Evolutionary conservation across 2,888 invertebrate species (phyloP).

Genomic region (Volucella bombylans): DNA sequence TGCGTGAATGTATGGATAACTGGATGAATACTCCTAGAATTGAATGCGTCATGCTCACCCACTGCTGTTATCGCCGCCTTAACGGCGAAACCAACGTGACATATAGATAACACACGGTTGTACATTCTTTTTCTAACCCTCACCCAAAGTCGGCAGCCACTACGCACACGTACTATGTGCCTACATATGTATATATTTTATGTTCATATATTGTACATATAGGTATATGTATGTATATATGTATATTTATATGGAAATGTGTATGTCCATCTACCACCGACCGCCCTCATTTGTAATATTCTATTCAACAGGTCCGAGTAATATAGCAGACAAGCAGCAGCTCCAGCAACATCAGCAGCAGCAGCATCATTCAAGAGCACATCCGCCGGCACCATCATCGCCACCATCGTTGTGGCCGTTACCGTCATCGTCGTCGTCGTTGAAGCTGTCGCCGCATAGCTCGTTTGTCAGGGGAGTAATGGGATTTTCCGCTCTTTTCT

Average conservation of each 20-base stretch:
- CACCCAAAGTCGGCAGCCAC: constrained; percentile 55
- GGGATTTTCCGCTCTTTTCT: constrained; percentile 55
- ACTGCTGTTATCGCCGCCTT: constrained; percentile 17
- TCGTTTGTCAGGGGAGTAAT: constrained; percentile 53
- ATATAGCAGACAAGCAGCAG: constrained; percentile 21
- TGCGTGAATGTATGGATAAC: constrained; percentile 9
- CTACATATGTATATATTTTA: no score
- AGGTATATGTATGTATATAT: no score
- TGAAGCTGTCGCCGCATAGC: constrained; percentile 4
- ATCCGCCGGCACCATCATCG: constrained; percentile 39
- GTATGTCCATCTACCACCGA: constrained; percentile 11
- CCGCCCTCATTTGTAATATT: constrained; percentile 54
- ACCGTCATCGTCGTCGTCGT: constrained; percentile 9
- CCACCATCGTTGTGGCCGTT: not conserved
- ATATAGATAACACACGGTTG: constrained; percentile 31
- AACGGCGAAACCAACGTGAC: constrained; percentile 30
- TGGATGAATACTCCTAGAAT: constrained; percentile 30
- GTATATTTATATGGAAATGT: no score
- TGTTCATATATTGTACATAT: no score
- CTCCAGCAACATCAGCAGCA: constrained; percentile 38
- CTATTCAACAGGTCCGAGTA: constrained; percentile 63
- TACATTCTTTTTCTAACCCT: constrained; percentile 52
- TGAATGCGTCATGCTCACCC: constrained; percentile 44
- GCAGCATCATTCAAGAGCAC: constrained; percentile 57
- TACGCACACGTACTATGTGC: not conserved